Base-by-base conservation (phyloP, 2,113 vertebrate genomes). In the Shinisaurus crocodilurus region DNA sequence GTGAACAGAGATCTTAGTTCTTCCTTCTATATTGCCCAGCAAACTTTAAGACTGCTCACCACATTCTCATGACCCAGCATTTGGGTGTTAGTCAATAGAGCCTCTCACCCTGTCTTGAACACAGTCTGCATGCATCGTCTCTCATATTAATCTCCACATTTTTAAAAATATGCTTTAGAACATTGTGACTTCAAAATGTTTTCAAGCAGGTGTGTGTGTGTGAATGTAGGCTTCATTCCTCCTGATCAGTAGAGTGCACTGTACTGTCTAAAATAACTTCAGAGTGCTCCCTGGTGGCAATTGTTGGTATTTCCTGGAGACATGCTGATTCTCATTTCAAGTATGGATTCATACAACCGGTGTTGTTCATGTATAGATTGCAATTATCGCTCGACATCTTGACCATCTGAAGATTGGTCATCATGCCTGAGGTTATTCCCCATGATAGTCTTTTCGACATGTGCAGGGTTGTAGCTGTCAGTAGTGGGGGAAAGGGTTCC, bases 251-350 rank as follows among this genome's bases (percentile, higher is more conserved):
- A 15, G 20, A 27, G 2, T 37, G 18, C n/a, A 1, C 3, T 63
- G 20, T 83, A 4, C 29, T 82, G 25, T 6, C 74, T 45, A 74
- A 63, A 54, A 50, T 54, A 15, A 12, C 34, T 20, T 48, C 60
- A 50, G 89, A 75, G 86, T 37, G 86, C 95, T 93, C 74, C 92
- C 95, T 96, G 40, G 93, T 90, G 96, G 87, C 76, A 8, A 0
- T 20, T 27, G 6, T 1, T 29, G 5, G 15, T 63, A 80, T 69
- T 67, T 88, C 27, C 32, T 72, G 15, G 18, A 84, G 6, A 75
- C 13, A 43, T n/a, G 0, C 65, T 77, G n/a, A 54, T 77, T 32
- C 10, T 12, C 10, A 50, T 45, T 60, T 32, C 69, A 82, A 50
- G 45, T 65, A 43, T 83, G 8, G 37, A 16, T 83, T 74, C 37